Evolutionary conservation across 1,140 invertebrate species (phyloP), one percentile per base, ranked within the genome.

Genomic region (Bombus picipes): DNA sequence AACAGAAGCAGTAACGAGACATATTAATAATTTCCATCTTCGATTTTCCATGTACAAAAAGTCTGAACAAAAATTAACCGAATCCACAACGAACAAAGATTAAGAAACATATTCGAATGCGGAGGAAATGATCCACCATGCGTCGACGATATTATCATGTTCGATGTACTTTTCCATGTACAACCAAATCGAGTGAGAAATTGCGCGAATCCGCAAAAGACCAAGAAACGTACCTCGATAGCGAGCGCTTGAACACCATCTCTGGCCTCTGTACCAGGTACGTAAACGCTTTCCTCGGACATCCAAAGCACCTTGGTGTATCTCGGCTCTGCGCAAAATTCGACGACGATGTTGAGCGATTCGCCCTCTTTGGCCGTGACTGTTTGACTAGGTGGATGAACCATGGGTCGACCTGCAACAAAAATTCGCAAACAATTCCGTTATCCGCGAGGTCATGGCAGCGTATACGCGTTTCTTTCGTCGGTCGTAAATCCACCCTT

Each of bases 301-400:
- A 96, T 94, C 96, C 96, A 97, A 57, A 96, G 92, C 10, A 96
- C 95, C 85, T 95, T 95, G 6, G 94, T 95, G 81, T 96, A 96
- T 66, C 93, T 92, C 0, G 96, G 96, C 81, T 96, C 96, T 34
- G 96, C 96, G 91, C 96, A 97, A 88, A 96, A 96, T 86, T 96
- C 96, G 6, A 96, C 95, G 47, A 95, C 92, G 3, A 97, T 91
- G 74, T 95, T 94, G 68, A 96, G 90, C 1, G 94, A 89, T 66
- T 96, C 94, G 5, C 96, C 96, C 74, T 96, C 94, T 72, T 96
- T 94, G 4, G 96, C 96, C 80, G 95, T 96, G 85, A 96, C 91
- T 5, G 95, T 95, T 75, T 95, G 95, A 81, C 95, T 96, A 32
- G 94, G 92, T 13, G 96, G 96, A 84, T 96, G 95, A 43, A 96